A percentile compares a stretch with the other conserved stretches of the same genome.
These are phyloP conservation scores for Adrianichthys oophorus DNA, from an alignment of 2,797 vertebrate genomes.

Conservation along the genomic window DNA sequence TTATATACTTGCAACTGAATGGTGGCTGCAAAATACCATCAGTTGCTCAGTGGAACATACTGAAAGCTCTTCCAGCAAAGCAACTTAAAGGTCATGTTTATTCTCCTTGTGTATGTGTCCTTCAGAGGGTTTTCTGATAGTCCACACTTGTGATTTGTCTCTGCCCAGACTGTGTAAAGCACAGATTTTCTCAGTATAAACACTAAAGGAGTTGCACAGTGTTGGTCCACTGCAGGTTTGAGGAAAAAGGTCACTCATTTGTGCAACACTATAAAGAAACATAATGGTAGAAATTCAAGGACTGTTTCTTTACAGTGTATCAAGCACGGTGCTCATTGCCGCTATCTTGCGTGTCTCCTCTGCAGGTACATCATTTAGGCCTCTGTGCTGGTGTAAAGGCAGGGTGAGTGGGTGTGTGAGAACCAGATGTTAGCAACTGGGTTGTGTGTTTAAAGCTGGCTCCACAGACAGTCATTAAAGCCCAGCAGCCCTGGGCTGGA, in stretches of 20 bases:
- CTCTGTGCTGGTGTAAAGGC: conserved; percentile 14
- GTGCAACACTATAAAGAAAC: conserved; percentile 28
- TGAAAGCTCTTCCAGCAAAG: conserved; percentile 45
- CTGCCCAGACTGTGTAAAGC: conserved; percentile 14
- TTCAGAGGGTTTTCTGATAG: conserved; percentile 53
- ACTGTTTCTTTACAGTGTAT: conserved; percentile 26
- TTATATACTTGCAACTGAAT: conserved; percentile 65
- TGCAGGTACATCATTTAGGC: conserved; percentile 16
- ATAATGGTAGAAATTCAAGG: conserved; percentile 39
- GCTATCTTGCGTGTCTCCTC: conserved; percentile 7
- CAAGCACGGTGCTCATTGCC: conserved; percentile 4
- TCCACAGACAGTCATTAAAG: conserved; percentile 77
- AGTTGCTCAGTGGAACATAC: conserved; percentile 58
- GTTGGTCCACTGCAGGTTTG: conserved; percentile 20
- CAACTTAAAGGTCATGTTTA: conserved; percentile 66
- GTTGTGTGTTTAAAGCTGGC: conserved; percentile 56
- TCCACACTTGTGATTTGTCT: conserved; percentile 21
- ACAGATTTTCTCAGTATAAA: conserved; percentile 31
- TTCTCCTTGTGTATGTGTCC: conserved; percentile 60
- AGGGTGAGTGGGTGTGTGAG: conserved; percentile 51
- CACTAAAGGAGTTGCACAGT: conserved; percentile 20
- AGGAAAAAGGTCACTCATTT: conserved; percentile 29
- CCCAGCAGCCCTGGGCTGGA: conserved; percentile 65
- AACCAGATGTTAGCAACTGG: conserved; percentile 77
- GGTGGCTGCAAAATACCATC: conserved; percentile 57